Percentiles rank a stretch among this genome's conserved stretches.
Conservation (phyloP, 1,140 invertebrate species). For the Drosophila kikkawai region DNA sequence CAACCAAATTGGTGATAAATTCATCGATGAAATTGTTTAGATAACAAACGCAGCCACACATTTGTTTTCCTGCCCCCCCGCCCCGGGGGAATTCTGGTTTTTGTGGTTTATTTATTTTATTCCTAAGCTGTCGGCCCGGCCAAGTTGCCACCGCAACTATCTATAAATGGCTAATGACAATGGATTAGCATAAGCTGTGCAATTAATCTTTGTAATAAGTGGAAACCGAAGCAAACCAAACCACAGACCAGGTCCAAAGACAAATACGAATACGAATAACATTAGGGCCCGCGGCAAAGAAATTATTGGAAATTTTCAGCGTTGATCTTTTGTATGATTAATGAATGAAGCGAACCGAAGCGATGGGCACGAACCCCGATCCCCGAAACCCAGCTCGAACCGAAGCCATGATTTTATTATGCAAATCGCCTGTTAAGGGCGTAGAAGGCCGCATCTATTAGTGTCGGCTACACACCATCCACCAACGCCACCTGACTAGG, state of each 20-base stretch:
- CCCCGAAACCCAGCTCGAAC: not conserved
- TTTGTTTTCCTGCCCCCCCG: constrained; percentile 1
- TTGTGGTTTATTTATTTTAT: constrained; percentile 20
- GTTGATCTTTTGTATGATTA: constrained; percentile 74
- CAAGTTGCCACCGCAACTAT: constrained; percentile 70
- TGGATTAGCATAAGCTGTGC: constrained; percentile 78
- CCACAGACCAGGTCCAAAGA: constrained; percentile 32
- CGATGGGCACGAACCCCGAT: constrained; percentile 37
- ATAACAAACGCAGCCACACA: constrained; percentile 42
- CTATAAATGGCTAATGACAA: constrained; percentile 79
- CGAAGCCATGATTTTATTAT: constrained; percentile 60
- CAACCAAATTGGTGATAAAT: constrained; percentile 66
- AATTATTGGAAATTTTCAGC: constrained; percentile 77
- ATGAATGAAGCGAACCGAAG: constrained; percentile 62
- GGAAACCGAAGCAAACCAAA: constrained; percentile 65
- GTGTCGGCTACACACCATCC: constrained; percentile 53
- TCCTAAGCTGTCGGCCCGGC: constrained; percentile 32
- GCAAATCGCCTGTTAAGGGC: constrained; percentile 72
- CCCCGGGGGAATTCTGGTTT: constrained; percentile 11
- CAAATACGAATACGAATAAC: constrained; percentile 47
- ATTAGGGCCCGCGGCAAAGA: constrained; percentile 35
- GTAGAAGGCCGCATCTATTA: constrained; percentile 76
- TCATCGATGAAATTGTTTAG: constrained; percentile 62
- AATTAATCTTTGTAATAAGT: constrained; percentile 82
- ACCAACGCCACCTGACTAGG: constrained; percentile 38